Percentiles rank a stretch among this genome's conserved stretches.
These are phyloP conservation scores for Pteria penguin DNA, from an alignment of 2,888 invertebrate species.

Conservation along the genomic window DNA sequence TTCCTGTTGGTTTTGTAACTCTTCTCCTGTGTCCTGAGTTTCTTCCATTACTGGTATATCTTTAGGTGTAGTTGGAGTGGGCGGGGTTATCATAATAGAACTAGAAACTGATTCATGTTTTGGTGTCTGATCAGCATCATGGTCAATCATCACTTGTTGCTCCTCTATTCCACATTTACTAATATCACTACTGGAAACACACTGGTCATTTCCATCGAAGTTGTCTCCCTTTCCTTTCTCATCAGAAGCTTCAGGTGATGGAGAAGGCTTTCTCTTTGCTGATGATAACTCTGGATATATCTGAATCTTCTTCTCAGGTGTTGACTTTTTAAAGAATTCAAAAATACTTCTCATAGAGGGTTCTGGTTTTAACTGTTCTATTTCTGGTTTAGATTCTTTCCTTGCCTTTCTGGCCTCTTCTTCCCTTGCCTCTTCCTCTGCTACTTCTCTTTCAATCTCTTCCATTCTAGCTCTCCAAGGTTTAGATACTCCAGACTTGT, in stretches of 20 bases:
- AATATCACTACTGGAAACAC: not conserved
- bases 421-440: conserved; percentile 28
- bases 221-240: not conserved
- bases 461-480: conserved; percentile 5
- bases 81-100: conserved; percentile 14
- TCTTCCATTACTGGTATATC: not conserved
- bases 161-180: too few relatives aligned
- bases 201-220: not conserved
- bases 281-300: conserved; percentile 33
- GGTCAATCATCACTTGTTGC: too few relatives aligned
- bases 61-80: conserved; percentile 11
- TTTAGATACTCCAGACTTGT: not conserved
- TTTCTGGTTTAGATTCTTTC: conserved; percentile 5
- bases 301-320: conserved; percentile 26
- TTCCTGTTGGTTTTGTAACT: not conserved
- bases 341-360: conserved; percentile 42
- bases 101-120: not conserved
- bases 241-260: conserved; percentile 1
- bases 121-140: too few relatives aligned
- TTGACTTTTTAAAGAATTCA: conserved; percentile 34
- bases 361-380: conserved; percentile 22
- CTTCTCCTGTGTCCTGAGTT: not conserved
- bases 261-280: conserved; percentile 12
- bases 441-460: conserved; percentile 26
- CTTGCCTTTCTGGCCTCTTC: conserved; percentile 1